A percentile compares a stretch with the other conserved stretches of the same genome.
These are phyloP conservation scores for Meiosimyza decipiens DNA, from an alignment of 2,888 invertebrate species.

Conservation along the genomic window DNA sequence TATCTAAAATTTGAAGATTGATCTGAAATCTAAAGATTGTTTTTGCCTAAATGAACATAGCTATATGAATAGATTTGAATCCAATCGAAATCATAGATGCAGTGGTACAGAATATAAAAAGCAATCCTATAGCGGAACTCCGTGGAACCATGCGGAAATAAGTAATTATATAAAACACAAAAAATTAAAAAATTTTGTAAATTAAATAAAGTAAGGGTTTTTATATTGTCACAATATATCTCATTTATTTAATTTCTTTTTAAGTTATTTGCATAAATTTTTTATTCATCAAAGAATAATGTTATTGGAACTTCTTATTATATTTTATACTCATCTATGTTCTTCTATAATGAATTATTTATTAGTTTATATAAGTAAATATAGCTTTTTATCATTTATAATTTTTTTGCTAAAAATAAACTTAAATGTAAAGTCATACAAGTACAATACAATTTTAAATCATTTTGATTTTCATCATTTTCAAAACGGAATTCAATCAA, in stretches of 20 bases:
- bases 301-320: conserved; percentile 18
- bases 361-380: conserved; percentile 40
- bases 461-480: conserved; percentile 40
- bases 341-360: conserved; percentile 39
- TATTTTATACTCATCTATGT: conserved; percentile 43
- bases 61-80: no score
- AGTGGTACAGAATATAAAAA: no score
- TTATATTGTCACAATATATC: conserved; percentile 25
- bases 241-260: conserved; percentile 40
- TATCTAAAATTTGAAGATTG: no score
- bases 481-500: conserved; percentile 31
- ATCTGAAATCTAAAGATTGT: no score
- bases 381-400: conserved; percentile 42
- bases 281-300: conserved; percentile 26
- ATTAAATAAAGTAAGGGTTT: not conserved
- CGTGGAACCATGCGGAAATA: no score
- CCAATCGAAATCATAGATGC: no score
- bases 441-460: conserved; percentile 42
- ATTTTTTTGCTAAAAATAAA: conserved; percentile 28
- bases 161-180: no score
- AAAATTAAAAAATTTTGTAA: no score
- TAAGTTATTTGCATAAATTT: conserved; percentile 42
- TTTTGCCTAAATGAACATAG: no score
- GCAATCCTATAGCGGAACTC: no score
- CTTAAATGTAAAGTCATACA: conserved; percentile 41